These are phyloP conservation scores for Neoscelio sp. DNA, from an alignment of 2,888 invertebrate genomes.

Conservation along the genomic window DNA sequence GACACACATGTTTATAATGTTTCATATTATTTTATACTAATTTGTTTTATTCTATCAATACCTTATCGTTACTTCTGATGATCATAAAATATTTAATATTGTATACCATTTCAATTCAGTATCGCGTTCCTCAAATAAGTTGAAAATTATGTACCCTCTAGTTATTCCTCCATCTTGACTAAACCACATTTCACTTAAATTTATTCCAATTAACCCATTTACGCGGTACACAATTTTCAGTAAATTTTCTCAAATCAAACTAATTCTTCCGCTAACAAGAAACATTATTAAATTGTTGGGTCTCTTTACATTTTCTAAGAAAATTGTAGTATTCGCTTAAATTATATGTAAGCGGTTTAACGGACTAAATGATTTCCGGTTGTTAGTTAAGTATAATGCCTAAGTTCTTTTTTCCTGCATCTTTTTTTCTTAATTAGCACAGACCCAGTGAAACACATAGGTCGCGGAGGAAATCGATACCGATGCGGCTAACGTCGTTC, in stretches of 20 bases:
- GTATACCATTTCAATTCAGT: background rate
- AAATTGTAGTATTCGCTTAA: background rate
- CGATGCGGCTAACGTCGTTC: constrained; percentile 56
- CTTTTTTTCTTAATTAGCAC: constrained; percentile 54
- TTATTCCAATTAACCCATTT: constrained; percentile 26
- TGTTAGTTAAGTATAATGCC: constrained; percentile 31
- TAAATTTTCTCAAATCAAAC: constrained; percentile 31
- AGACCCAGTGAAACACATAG: constrained; percentile 54
- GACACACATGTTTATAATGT: too few species aligned
- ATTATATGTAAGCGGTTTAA: constrained; percentile 19
- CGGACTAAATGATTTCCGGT: constrained; percentile 47
- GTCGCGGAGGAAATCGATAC: constrained; percentile 56
- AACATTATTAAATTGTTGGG: background rate
- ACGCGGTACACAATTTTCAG: constrained; percentile 32
- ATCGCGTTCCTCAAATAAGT: background rate
- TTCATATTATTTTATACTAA: too few species aligned
- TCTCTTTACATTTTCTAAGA: too few species aligned
- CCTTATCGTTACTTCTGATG: too few species aligned
- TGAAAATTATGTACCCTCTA: too few species aligned
- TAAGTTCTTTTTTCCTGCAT: constrained; percentile 9
- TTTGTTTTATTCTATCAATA: too few species aligned
- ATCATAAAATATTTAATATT: too few species aligned
- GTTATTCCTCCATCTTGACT: background rate
- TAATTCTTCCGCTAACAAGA: background rate
- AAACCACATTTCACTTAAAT: constrained; percentile 32